Evolutionary conservation across 2,888 invertebrate species (phyloP).

Genomic region (Mystacides longicornis): DNA sequence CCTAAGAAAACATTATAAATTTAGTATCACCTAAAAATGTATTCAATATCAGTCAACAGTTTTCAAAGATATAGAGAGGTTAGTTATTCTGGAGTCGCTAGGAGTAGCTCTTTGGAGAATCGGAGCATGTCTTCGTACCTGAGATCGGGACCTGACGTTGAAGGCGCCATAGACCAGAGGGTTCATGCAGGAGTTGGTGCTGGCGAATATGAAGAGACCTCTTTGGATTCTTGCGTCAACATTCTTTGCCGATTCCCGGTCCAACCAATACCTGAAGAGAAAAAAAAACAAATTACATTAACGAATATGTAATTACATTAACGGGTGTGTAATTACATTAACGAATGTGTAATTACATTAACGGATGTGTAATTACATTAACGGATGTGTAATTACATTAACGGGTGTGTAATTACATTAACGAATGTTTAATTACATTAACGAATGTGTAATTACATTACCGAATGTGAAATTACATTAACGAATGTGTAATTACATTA

Average conservation of each 20-base stretch:
- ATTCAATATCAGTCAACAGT: conserved; percentile 30
- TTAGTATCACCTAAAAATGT: not conserved
- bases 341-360: too few species aligned
- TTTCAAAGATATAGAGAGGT: conserved; percentile 34
- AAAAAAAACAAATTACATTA: not conserved
- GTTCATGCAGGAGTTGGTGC: conserved; percentile 94
- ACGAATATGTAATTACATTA: not conserved
- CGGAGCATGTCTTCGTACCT: conserved; percentile 24
- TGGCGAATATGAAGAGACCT: conserved; percentile 87
- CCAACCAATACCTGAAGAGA: conserved; percentile 69
- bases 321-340: too few species aligned
- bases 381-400: too few species aligned
- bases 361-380: too few species aligned
- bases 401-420: too few species aligned
- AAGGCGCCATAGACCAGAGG: conserved; percentile 92
- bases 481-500: too few species aligned
- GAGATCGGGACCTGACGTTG: conserved; percentile 58
- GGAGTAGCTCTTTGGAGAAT: conserved; percentile 6
- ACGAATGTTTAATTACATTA: too few species aligned
- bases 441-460: too few species aligned
- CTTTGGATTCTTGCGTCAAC: conserved; percentile 71
- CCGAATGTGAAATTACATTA: too few species aligned
- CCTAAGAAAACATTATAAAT: too few species aligned
- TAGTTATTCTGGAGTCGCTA: conserved; percentile 33
- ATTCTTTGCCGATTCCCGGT: conserved; percentile 56